Evolutionary conservation across 1,140 invertebrate genomes (phyloP), one percentile per base, ranked within the genome.

Genomic region (Trachymyrmex cornetzi): DNA sequence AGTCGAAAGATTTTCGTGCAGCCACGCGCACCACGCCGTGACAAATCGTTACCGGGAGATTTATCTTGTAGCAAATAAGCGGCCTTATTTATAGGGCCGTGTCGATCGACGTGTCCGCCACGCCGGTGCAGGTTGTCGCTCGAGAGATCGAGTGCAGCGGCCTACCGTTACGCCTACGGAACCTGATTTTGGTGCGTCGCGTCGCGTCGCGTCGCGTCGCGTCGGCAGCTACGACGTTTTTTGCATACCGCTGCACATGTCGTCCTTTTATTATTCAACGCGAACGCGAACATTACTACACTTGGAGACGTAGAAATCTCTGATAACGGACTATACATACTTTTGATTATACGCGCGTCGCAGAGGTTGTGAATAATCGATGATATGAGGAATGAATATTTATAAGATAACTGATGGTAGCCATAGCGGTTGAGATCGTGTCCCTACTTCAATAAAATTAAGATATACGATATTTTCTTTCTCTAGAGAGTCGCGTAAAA

Each of bases 11-110:
- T 85, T 57, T 63, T 64, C 48, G 48, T 50, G 74, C 59, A 16
- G 61, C 84, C 61, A 66, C 74, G 61, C 74, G 59, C 75, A 30
- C 24, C 50, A 48, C 80, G 44, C 50, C 77, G 61, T 86, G 85
- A 86, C 77, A 86, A 86, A 86, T 86, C 85, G 85, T 86, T 86
- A 86, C 85, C 77, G 27, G 24, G 75, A 86, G 85, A 86, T 86
- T 86, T 86, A 86, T 86, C 85, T 86, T 69, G 63, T 82, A 67
- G 85, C 85, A 81, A 81, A 81, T 81, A 69, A 86, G 77, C 77
- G 48, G 75, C 22, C 77, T 81, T 86, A 86, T 80, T 81, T 59
- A 80, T 84, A 84, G 80, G 80, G 30, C 80, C 64, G 27, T 84
- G 80, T 84, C 80, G 69, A 84, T 84, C 80, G 80, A 75, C 80